Evolutionary conservation across 2,113 vertebrate species (phyloP), one percentile per base, ranked within the genome.

Genomic region (Lamprologus ornatipinnis): DNA sequence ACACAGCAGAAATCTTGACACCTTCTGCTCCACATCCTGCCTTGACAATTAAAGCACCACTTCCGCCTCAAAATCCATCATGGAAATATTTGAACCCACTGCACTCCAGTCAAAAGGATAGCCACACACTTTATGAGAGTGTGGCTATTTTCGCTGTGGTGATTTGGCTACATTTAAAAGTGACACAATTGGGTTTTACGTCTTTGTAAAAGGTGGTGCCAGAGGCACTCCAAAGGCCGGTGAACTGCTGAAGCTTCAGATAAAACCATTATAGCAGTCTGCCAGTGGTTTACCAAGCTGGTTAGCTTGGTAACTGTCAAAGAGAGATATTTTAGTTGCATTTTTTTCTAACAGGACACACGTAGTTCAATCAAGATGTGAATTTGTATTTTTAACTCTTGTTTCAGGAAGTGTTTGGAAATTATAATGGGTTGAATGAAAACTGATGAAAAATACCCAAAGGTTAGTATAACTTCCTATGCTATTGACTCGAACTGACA

Each of bases 71-170:
- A 54, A 92, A 94, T 93, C 87, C 95, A 96, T 97, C 96, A 97
- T 94, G 96, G 97, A 97, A 96, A 97, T 97, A 97, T 96, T 96
- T 92, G 96, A 97, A 96, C 95, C 96, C 78, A 93, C 96, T 95
- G 94, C 96, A 95, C 95, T 94, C 94, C 85, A 94, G 96, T 98
- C 97, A 97, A 97, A 98, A 96, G 97, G 94, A 96, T 92, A 91
- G 89, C 94, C 81, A 78, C 88, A 68, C 79, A 90, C 82, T 90
- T 92, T 82, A 80, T 49, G 70, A 49, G 26, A 78, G 1, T 31
- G 26, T 78, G 15, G 15, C 23, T 31, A 78, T 51, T 51, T 78
- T 78, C 1, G 1, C 45, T 78, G 10, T 47, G 9, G 45, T 33
- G 45, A 28, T 51, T 78, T 78, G 45, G 73, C 73, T 19, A 33